Conservation (phyloP, 2,113 vertebrate genomes). For the Camarhynchus parvulus region DNA sequence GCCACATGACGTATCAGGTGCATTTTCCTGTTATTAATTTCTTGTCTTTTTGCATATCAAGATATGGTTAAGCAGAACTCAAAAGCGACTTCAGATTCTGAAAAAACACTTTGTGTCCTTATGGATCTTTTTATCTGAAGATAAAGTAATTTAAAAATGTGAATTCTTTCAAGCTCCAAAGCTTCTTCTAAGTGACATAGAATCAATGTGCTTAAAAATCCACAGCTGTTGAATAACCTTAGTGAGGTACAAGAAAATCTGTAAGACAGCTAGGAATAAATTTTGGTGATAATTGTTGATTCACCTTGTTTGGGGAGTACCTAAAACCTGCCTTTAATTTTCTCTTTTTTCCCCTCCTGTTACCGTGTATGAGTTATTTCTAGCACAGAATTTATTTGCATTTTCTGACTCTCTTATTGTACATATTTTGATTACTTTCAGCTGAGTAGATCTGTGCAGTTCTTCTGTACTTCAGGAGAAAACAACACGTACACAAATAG, state of each 20-base stretch:
- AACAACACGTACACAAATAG: background rate
- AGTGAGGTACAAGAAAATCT: background rate
- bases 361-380: background rate
- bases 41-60: background rate
- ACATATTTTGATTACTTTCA: background rate
- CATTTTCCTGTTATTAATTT: background rate
- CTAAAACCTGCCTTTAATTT: background rate
- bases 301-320: background rate
- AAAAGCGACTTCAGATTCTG: background rate
- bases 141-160: background rate
- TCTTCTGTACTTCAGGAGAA: background rate
- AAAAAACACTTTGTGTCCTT: background rate
- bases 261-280: background rate
- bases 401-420: background rate
- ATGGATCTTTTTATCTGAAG: background rate
- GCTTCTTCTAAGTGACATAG: background rate
- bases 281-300: background rate
- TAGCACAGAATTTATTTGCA: background rate
- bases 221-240: background rate
- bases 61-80: background rate
- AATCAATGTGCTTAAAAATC: background rate
- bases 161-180: background rate
- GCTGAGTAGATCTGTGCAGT: background rate
- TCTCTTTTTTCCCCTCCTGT: background rate
- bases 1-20: background rate